These are phyloP conservation scores for Drosophila cognata DNA, from an alignment of 2,888 invertebrate genomes.

Conservation along the genomic window DNA sequence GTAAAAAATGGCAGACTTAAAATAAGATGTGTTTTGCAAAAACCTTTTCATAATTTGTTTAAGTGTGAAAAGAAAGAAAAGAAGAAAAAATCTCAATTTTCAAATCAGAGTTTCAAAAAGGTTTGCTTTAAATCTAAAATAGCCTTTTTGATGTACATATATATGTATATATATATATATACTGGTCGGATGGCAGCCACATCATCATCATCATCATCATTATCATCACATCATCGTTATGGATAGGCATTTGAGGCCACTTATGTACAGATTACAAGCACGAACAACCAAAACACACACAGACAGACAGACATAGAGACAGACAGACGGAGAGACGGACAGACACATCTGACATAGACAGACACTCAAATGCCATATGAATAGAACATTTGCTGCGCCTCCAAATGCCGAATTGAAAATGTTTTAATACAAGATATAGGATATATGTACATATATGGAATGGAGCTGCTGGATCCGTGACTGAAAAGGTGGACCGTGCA, in stretches of 20 bases:
- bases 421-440: constrained; percentile 13
- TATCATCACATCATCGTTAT: constrained; percentile 42
- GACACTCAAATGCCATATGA: constrained; percentile 32
- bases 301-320: constrained; percentile 22
- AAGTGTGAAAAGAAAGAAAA: neutral
- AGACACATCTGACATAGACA: constrained; percentile 19
- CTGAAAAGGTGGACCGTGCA: constrained; percentile 15
- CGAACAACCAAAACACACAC: constrained; percentile 8
- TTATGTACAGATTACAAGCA: constrained; percentile 69
- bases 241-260: constrained; percentile 69
- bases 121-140: neutral
- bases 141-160: neutral
- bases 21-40: neutral
- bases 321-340: neutral
- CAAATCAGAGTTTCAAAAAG: neutral
- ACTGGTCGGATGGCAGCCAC: constrained; percentile 47
- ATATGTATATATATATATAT: neutral
- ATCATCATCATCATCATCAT: constrained; percentile 29
- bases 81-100: neutral
- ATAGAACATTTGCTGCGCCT: constrained; percentile 25
- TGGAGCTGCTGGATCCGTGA: constrained; percentile 17
- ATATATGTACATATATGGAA: neutral
- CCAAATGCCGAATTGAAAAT: constrained; percentile 29
- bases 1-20: neutral
- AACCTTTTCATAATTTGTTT: neutral